These are phyloP conservation scores for Cryptomyrus ogoouensis DNA, from an alignment of 2,113 vertebrate species.

Conservation along the genomic window DNA sequence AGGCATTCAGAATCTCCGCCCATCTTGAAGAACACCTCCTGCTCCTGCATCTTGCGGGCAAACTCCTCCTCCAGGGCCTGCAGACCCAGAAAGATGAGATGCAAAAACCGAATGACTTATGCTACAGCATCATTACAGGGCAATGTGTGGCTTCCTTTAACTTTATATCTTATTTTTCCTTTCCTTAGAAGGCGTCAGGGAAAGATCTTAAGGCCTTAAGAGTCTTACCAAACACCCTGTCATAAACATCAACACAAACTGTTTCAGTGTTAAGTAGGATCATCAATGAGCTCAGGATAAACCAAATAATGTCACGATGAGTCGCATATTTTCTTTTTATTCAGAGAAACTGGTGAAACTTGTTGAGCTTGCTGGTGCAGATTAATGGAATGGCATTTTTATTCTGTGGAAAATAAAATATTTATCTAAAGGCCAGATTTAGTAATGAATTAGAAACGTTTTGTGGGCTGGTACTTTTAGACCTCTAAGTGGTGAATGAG, in stretches of 20 bases:
- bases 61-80: conserved; percentile 97
- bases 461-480: background rate
- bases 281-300: background rate
- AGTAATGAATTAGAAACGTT: background rate
- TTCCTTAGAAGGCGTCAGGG: background rate
- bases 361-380: background rate
- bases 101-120: background rate
- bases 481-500: background rate
- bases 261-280: background rate
- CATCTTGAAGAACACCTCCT: conserved; percentile 99
- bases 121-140: background rate
- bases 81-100: conserved; percentile 41
- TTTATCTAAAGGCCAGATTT: background rate
- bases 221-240: background rate
- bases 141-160: background rate
- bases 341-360: background rate
- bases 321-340: background rate
- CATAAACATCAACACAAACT: background rate
- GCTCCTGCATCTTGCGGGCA: conserved; percentile 91
- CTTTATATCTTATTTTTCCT: background rate
- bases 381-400: background rate
- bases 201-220: background rate
- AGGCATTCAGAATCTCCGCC: conserved; percentile 98
- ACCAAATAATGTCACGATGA: background rate
- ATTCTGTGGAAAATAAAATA: background rate